These are phyloP conservation scores for Nomada fucata DNA, from an alignment of 2,888 invertebrate species.

Conservation along the genomic window DNA sequence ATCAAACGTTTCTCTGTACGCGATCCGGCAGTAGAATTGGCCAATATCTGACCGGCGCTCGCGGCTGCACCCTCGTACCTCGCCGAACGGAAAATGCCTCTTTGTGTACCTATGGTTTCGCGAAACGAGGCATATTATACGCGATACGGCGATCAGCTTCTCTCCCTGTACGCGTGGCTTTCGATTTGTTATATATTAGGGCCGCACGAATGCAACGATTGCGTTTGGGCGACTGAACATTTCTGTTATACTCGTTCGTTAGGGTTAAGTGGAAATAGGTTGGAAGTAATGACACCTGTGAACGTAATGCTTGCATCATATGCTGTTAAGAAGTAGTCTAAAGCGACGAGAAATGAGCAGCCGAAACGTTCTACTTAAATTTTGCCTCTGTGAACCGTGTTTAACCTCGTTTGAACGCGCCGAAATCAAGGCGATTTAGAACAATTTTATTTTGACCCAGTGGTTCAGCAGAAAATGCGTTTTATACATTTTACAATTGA, in stretches of 20 bases:
- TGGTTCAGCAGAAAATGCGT: too few species aligned
- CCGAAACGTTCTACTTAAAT: not conserved
- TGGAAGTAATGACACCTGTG: not conserved
- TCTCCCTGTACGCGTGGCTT: not conserved
- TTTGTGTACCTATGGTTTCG: constrained; percentile 12
- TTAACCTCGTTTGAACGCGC: not conserved
- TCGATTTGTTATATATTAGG: too few species aligned
- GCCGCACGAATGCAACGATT: too few species aligned
- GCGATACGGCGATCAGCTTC: not conserved
- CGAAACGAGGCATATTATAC: not conserved
- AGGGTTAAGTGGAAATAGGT: not conserved
- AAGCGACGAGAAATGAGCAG: not conserved
- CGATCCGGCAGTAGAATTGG: constrained; percentile 45
- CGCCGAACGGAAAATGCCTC: constrained; percentile 10
- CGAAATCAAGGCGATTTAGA: not conserved
- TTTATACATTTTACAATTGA: too few species aligned
- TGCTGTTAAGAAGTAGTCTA: too few species aligned
- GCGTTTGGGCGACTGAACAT: not conserved
- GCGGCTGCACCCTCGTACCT: constrained; percentile 15
- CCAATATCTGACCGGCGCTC: constrained; percentile 28
- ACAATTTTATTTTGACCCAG: not conserved
- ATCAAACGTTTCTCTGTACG: constrained; percentile 47
- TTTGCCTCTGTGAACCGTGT: not conserved
- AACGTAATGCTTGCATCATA: not conserved
- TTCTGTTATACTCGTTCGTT: not conserved